phyloP scores from a whole-genome alignment of 1,140 invertebrate genomes.

The Druon quercuslanigerum region DNA sequence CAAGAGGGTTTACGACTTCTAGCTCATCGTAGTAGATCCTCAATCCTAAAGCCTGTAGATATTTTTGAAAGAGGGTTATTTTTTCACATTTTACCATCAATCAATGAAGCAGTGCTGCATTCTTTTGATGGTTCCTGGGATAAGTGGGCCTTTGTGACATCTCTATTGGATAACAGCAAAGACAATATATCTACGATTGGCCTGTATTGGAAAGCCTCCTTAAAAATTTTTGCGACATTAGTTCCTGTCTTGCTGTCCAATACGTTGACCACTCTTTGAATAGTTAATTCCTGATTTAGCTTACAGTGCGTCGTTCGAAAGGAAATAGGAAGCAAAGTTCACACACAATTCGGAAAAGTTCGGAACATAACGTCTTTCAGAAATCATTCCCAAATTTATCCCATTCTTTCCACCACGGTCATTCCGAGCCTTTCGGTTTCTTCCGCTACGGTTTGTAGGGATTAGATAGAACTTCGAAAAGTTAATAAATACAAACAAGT shows the following conservation, averaged over 20 bases:
- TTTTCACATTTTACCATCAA: not conserved
- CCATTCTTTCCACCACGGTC: too few relatives aligned
- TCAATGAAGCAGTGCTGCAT: not conserved
- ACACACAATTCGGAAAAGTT: too few relatives aligned
- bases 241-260: not conserved
- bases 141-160: not conserved
- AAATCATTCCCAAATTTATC: too few relatives aligned
- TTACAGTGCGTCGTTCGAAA: too few relatives aligned
- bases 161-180: slow-evolving; percentile 30
- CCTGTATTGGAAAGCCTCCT: slow-evolving; percentile 35
- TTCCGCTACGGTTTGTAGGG: too few relatives aligned
- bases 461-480: too few relatives aligned
- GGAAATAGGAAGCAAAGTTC: too few relatives aligned
- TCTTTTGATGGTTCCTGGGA: not conserved
- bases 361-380: too few relatives aligned
- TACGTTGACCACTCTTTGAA: not conserved
- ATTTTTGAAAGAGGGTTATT: slow-evolving; percentile 29
- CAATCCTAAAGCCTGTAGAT: slow-evolving; percentile 33
- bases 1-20: slow-evolving; percentile 35
- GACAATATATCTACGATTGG: not conserved
- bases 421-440: too few relatives aligned
- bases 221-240: not conserved
- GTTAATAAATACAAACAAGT: too few relatives aligned
- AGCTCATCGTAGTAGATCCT: slow-evolving; percentile 37
- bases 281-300: too few relatives aligned